Evolutionary conservation across 2,797 vertebrate genomes (phyloP), one percentile per base, ranked within the genome.

Genomic region (Notolabrus celidotus): DNA sequence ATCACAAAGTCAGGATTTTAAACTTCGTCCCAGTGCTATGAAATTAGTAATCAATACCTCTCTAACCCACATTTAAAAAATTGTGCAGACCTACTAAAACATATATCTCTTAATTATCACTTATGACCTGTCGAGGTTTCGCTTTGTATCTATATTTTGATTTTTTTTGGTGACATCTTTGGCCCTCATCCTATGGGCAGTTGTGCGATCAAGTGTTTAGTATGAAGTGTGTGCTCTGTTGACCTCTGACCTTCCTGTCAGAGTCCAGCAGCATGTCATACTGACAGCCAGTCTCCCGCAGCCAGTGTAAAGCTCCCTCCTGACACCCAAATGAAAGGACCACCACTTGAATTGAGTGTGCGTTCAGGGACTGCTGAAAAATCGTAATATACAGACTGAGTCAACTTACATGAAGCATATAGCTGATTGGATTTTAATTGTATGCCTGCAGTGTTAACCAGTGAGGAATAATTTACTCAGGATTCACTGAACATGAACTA

Each of bases 251-350:
- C 82, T 88, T 76, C 39, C 85, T 83, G 0, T 79, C 59, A 3
- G 57, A 16, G 67, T 89, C 89, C 76, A 91, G 3, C 53, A 91
- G 59, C 88, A 89, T 83, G 63, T 85, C 67, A 4, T 83, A 91
- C 14, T 38, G 72, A 64, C 83, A 89, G 23, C 61, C 50, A 3
- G 86, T 87, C 57, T 87, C 84, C 74, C 82, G 57, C 34, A 87
- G 70, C 90, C 88, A 90, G 55, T 86, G 79, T 16, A 39, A 31
- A 2, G 85, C 87, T 42, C 85, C 80, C 15, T 89, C 77, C 66
- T 68, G 64, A 70, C 87, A 90, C 20, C 87, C 90, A 49, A 90
- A 90, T 2, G 85, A 86, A 60, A 88, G 53, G 0, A 91, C 67
- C 72, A 91, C 36, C 58, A 84, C 85, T 15, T 73, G 20, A 8